Evolutionary conservation across 1,140 invertebrate species (phyloP), one percentile per base, ranked within the genome.

Genomic region (Drosophila virilis): DNA sequence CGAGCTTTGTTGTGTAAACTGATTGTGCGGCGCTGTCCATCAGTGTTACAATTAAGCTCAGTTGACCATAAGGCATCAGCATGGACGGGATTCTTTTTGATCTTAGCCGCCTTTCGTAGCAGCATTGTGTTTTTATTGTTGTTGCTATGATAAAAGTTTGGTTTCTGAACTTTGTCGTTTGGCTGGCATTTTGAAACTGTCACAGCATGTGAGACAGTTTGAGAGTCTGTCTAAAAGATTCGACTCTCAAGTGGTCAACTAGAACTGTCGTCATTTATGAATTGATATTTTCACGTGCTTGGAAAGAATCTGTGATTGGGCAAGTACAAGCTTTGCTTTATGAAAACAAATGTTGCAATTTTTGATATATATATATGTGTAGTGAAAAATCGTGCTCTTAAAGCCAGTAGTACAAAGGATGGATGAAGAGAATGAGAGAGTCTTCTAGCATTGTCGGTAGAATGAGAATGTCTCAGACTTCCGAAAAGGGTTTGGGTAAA

Each of bases 31-130:
- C 37, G 33, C 37, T 74, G 72, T 70, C 66, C 66, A 58, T 57
- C 66, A 74, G 51, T 37, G 65, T 52, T 64, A 70, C 72, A 70
- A 70, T 74, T 74, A 74, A 74, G 59, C 58, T 61, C 66, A 70
- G 33, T 70, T 70, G 66, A 64, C 59, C 59, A 37, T 13, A 37
- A 43, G 43, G 37, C 50, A 62, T 46, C 22, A 9, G 8, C 32
- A 68, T 52, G 40, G 13, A 8, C 10, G 32, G 32, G 35, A 70
- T 52, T 60, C 15, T 42, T 54, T 61, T 55, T 48, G 35, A 52
- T 59, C 22, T 68, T 42, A 12, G 35, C 22, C 32, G 7, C 13
- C 15, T 55, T 54, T 22, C n/a, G 40, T 37, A 33, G 43, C 33
- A 28, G n/a, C 22, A 42, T 9, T 38, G 43, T 8, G 22, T 45